Evolutionary conservation across 2,888 invertebrate species (phyloP), one percentile per base, ranked within the genome.

Genomic region (Cephalotes varians): DNA sequence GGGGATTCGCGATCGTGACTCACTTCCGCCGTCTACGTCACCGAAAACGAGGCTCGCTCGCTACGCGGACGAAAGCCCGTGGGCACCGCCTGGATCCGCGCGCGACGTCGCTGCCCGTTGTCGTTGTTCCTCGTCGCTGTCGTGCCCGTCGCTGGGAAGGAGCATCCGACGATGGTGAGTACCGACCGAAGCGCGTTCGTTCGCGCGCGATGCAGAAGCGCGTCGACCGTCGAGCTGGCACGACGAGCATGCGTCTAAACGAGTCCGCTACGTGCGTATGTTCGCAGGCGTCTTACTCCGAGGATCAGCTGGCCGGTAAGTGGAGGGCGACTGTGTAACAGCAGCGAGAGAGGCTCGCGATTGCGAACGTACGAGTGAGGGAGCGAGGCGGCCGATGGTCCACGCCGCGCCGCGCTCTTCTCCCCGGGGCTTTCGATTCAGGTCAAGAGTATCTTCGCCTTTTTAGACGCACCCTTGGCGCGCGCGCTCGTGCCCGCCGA

Each of bases 251-350:
- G 56, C 71, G 71, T 69, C 77, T 77, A 77, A 77, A 77, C 56
- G 69, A 56, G 40, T 65, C 18, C 76, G 54, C 15, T 77, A 54
- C 56, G 77, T 34, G 56, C 80, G 62, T 69, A 76, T 84, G 65
- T 90, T 93, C 96, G 85, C 96, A 98, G 98, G 98, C 97, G 93
- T 97, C 97, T 94, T 98, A 98, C 95, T 96, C 97, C 62, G 98
- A 98, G 95, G 98, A 98, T 95, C 98, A 98, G 96, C 96, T 98
- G 95, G 98, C 98, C 95, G 98, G 98, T 98, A 95, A 97, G 97
- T 97, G 9, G 92, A 90, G 92, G 90, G 88, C 88, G 85, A 92
- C 92, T 90, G 67, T 64, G 64, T 44, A 60, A 72, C 49, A 25
- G 28, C 69, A 28, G 12, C 51, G 40, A 40, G 40, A 40, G 40